Base-by-base conservation (phyloP, 2,113 vertebrate species). In the Lepisosteus osseus region DNA sequence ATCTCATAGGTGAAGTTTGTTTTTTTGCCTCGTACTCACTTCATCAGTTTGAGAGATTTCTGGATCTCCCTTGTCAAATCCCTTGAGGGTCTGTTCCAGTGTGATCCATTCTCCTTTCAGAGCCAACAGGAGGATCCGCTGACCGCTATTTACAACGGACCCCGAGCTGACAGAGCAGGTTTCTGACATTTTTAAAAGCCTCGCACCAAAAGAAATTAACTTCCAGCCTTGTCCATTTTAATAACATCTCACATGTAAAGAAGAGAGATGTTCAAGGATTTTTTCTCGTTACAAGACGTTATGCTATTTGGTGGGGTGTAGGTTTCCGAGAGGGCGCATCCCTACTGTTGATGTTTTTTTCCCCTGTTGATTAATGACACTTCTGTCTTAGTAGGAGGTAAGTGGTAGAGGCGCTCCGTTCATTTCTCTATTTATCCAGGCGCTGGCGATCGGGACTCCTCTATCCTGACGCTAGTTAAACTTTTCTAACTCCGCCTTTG, bases 401-500 rank as follows among this genome's bases (percentile, higher is more conserved):
- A 14, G 11, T 43, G 4, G 14, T 69, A 5, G n/a, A 12, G 64
- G 61, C 6, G 61, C 77, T 70, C 44, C 64, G 12, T 29, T 43
- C 62, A 13, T 59, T 54, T 63, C 29, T 54, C 51, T 79, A 15
- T 69, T 57, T 40, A 55, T 17, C 61, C 63, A 68, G 29, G 29
- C 69, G 67, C 54, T 76, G 66, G 66, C 62, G 75, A 41, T 73
- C 59, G 62, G 54, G 1, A 0, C 13, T 6, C 44, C 61, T 68
- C 41, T 8, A 43, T 7, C 44, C 68, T 44, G 54, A 43, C 73
- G 66, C 72, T 74, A 29, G 74, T 77, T 72, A 43, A 72, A 77
- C 73, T 76, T 73, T 75, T 71, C 71, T 72, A 72, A 73, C 79
- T 79, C 79, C 84, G 78, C 80, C 85, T 84, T 75, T 75, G 73